phyloP scores from a whole-genome alignment of 1,140 invertebrate species.

The Ruditapes philippinarum region DNA sequence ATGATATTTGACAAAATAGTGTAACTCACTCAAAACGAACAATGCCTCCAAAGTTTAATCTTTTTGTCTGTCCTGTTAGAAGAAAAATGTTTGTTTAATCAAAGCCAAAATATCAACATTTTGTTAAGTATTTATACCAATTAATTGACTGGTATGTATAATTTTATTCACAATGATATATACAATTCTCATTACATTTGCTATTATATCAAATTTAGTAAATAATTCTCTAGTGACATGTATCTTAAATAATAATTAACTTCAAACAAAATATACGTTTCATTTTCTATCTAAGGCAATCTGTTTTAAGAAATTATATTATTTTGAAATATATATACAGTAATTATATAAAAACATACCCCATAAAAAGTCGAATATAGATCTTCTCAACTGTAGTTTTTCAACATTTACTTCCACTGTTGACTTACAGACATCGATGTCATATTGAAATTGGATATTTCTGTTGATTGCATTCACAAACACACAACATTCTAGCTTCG shows the following conservation, averaged over 20 bases:
- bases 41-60: constrained; percentile 19
- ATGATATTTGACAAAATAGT: no score
- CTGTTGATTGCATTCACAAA: constrained; percentile 17
- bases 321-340: neutral
- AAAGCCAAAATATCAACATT: neutral
- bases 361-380: constrained; percentile 30
- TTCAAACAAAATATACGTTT: neutral
- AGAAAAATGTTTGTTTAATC: neutral
- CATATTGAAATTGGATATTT: constrained; percentile 34
- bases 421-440: constrained; percentile 58
- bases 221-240: neutral
- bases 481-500: constrained; percentile 59
- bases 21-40: constrained; percentile 33
- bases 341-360: neutral
- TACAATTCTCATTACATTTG: neutral
- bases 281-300: no score
- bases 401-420: constrained; percentile 57
- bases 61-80: neutral
- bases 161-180: no score
- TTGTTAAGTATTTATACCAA: no score
- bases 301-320: neutral
- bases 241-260: neutral
- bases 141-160: no score
- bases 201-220: neutral
- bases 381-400: constrained; percentile 25